phyloP scores from a whole-genome alignment of 2,888 invertebrate genomes.

The Thereva unica region DNA sequence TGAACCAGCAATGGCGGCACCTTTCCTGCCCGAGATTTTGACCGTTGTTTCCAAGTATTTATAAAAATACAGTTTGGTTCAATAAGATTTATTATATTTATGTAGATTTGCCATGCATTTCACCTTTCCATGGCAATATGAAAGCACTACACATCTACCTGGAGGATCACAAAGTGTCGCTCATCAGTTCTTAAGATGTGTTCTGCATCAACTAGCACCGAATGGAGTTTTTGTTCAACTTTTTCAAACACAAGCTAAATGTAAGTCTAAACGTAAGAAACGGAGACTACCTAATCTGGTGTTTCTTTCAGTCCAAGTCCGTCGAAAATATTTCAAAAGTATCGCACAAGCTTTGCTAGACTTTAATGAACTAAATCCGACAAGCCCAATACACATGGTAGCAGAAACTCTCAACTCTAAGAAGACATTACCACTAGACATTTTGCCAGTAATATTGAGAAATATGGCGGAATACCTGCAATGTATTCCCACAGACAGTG shows the following conservation, averaged over 20 bases:
- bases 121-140: conserved; percentile 87
- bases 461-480: conserved; percentile 95
- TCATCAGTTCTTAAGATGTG: conserved; percentile 94
- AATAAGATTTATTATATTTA: conserved; percentile 11
- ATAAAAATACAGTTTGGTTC: neutral
- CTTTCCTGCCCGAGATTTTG: conserved; percentile 87
- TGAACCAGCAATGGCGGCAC: conserved; percentile 93
- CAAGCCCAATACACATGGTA: conserved; percentile 89
- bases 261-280: conserved; percentile 58
- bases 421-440: conserved; percentile 72
- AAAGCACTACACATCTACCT: conserved; percentile 84
- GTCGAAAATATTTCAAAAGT: conserved; percentile 89
- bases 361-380: conserved; percentile 93
- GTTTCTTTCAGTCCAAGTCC: conserved; percentile 53
- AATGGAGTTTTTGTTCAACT: conserved; percentile 96
- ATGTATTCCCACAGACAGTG: conserved; percentile 82
- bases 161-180: conserved; percentile 95
- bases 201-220: conserved; percentile 93
- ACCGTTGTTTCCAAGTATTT: conserved; percentile 82
- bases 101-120: conserved; percentile 74
- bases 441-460: conserved; percentile 77
- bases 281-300: neutral
- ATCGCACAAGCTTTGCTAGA: conserved; percentile 92
- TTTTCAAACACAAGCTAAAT: conserved; percentile 86
- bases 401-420: conserved; percentile 74